Evolutionary conservation across 2,888 invertebrate species (phyloP).

Genomic region (Acholoe squamosa): DNA sequence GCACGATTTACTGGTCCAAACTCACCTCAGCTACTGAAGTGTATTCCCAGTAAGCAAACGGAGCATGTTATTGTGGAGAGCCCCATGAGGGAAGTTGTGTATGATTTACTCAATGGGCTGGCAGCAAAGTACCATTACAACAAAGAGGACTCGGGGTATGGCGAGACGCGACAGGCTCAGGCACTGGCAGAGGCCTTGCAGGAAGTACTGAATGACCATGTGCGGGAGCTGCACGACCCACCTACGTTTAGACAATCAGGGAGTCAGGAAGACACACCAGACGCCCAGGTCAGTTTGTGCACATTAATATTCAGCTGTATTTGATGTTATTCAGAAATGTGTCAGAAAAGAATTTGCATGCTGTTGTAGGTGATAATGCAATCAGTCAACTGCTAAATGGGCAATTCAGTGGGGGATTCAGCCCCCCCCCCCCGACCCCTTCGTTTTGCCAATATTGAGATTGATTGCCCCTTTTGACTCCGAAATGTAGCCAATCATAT

Average conservation of each 20-base stretch:
- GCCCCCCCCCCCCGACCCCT: too few relatives aligned
- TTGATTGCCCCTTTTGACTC: too few relatives aligned
- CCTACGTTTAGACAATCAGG: constrained; percentile 71
- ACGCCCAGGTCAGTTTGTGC: neutral
- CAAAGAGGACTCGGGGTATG: constrained; percentile 71
- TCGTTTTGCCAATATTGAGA: too few relatives aligned
- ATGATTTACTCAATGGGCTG: constrained; percentile 86
- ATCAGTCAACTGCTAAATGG: too few relatives aligned
- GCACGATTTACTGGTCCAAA: constrained; percentile 85
- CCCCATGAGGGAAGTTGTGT: constrained; percentile 83
- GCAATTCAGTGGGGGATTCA: too few relatives aligned
- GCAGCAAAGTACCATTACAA: constrained; percentile 84
- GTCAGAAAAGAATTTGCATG: neutral
- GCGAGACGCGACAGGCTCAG: constrained; percentile 71
- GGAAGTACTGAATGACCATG: constrained; percentile 75
- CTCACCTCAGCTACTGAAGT: constrained; percentile 87
- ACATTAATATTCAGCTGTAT: too few relatives aligned
- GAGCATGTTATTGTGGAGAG: constrained; percentile 73
- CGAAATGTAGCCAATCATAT: too few relatives aligned
- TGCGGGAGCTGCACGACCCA: constrained; percentile 66
- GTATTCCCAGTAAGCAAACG: constrained; percentile 78
- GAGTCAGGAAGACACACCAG: constrained; percentile 68
- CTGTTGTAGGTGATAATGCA: neutral
- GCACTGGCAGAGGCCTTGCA: constrained; percentile 78
- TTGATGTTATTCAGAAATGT: too few relatives aligned